A percentile compares a stretch with the other conserved stretches of the same genome.
phyloP scores from a whole-genome alignment of 2,113 vertebrate genomes.

The Cyprinodon brontotheroides region DNA sequence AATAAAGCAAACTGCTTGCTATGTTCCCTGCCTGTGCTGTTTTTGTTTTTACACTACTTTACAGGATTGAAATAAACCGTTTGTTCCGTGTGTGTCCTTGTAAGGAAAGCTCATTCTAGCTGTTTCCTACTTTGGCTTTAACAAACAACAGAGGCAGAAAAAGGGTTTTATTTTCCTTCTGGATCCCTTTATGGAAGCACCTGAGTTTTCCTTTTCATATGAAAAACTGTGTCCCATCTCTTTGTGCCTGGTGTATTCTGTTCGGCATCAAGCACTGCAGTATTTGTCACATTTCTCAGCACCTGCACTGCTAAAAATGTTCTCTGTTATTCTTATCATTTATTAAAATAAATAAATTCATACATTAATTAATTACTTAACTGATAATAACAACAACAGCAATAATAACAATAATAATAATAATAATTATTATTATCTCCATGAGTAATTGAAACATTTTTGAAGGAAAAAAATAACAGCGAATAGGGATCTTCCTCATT shows the following conservation, averaged over 20 bases:
- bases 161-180: slow-evolving; percentile 43
- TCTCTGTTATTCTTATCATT: background rate
- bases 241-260: slow-evolving; percentile 26
- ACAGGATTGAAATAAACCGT: slow-evolving; percentile 35
- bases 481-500: slow-evolving; percentile 20
- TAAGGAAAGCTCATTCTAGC: slow-evolving; percentile 32
- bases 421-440: background rate
- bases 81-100: slow-evolving; percentile 45
- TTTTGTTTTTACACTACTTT: slow-evolving; percentile 38
- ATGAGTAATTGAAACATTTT: background rate
- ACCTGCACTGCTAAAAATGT: slow-evolving; percentile 1
- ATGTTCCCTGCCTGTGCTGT: slow-evolving; percentile 13
- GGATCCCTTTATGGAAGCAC: slow-evolving; percentile 47
- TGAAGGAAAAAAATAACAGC: slow-evolving; percentile 37
- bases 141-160: slow-evolving; percentile 58
- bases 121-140: slow-evolving; percentile 57
- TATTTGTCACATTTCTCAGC: slow-evolving; percentile 44
- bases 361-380: no score
- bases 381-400: no score
- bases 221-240: slow-evolving; percentile 26
- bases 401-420: background rate
- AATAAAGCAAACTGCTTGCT: slow-evolving; percentile 20
- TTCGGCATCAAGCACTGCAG: slow-evolving; percentile 20
- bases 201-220: slow-evolving; percentile 35
- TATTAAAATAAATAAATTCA: background rate